Percentiles rank a stretch among this genome's conserved stretches.
Evolutionary conservation across 2,797 vertebrate species (phyloP).

Genomic region (Perdix hodgsoniae): DNA sequence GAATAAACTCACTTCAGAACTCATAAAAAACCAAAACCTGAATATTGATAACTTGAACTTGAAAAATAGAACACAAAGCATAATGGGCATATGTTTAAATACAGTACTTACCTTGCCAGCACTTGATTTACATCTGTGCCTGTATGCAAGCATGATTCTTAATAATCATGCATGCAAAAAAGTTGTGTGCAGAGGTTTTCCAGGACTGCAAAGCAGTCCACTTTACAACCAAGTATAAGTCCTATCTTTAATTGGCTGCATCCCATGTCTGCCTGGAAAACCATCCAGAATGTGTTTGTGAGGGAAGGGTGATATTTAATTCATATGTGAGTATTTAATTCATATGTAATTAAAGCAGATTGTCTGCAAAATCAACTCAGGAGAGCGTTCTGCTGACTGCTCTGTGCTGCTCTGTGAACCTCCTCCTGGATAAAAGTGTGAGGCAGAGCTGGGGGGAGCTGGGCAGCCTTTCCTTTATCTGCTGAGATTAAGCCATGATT

Average conservation of each 20-base stretch:
- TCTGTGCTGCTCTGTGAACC: not conserved
- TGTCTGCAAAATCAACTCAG: not conserved
- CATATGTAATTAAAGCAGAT: not conserved
- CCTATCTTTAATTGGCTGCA: rapidly evolving
- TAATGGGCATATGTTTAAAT: rapidly evolving
- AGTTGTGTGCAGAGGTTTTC: not conserved
- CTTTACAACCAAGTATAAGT: rapidly evolving
- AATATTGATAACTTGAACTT: not conserved
- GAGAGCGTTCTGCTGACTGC: rapidly evolving
- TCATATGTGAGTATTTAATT: not conserved
- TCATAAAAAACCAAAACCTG: rapidly evolving
- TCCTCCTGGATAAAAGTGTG: not conserved
- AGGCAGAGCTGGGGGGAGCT: not conserved
- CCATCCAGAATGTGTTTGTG: not conserved
- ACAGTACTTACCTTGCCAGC: not conserved
- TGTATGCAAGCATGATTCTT: rapidly evolving
- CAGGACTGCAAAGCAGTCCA: rapidly evolving
- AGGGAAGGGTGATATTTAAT: not conserved
- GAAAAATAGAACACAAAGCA: not conserved
- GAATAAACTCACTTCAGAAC: not conserved
- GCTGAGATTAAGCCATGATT: not conserved
- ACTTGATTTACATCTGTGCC: rapidly evolving
- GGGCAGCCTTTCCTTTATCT: not conserved
- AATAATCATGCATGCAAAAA: too few species aligned
- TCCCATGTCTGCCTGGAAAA: not conserved